These are phyloP conservation scores for Phaedon cochleariae DNA, from an alignment of 2,888 invertebrate species.

Conservation along the genomic window DNA sequence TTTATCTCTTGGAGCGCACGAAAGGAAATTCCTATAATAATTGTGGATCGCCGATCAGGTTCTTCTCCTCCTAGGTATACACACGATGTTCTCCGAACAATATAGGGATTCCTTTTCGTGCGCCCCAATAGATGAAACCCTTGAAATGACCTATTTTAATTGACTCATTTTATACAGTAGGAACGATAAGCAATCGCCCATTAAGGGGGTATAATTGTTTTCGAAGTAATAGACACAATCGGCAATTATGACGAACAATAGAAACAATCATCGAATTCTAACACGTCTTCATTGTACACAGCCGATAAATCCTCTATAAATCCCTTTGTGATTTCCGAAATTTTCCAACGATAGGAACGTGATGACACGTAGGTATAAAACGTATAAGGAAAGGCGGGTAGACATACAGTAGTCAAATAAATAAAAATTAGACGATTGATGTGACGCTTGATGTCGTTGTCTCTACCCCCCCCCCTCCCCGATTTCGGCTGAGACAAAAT, in stretches of 20 bases:
- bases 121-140: too few relatives aligned
- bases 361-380: background rate
- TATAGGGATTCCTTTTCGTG: too few relatives aligned
- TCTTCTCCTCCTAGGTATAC: too few relatives aligned
- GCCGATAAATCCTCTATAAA: conserved; percentile 9
- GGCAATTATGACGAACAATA: conserved; percentile 25
- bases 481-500: too few relatives aligned
- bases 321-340: conserved; percentile 15
- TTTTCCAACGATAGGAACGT: conserved; percentile 14
- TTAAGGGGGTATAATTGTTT: conserved; percentile 1
- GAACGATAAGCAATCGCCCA: background rate
- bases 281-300: conserved; percentile 17
- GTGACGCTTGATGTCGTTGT: background rate
- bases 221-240: conserved; percentile 14
- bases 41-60: too few relatives aligned
- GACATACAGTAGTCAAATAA: conserved; percentile 7
- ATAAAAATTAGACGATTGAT: conserved; percentile 4
- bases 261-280: conserved; percentile 19
- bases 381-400: background rate
- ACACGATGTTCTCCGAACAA: too few relatives aligned
- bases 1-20: too few relatives aligned
- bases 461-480: too few relatives aligned
- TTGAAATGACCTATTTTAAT: background rate
- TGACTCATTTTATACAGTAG: background rate
- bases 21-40: too few relatives aligned